Evolutionary conservation across 2,113 vertebrate genomes (phyloP), one percentile per base, ranked within the genome.

Genomic region (Suricata suricatta): DNA sequence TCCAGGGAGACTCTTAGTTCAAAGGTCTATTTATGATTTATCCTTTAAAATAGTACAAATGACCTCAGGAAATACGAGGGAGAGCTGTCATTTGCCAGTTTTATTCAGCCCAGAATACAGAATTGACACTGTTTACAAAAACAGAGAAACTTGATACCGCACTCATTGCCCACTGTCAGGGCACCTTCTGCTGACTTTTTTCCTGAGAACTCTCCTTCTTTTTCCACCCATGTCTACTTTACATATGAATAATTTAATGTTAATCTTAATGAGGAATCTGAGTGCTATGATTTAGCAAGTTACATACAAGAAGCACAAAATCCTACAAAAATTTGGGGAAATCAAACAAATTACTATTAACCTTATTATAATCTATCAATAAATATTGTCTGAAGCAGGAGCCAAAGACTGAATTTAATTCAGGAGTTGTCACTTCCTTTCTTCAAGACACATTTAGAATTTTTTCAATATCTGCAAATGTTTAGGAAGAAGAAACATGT

Each of bases 1-100:
- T 98, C 97, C 93, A 97, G 41, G 41, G 95, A 98, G 96, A 97
- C 93, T 97, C 96, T 74, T n/a, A 98, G 97, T 96, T 97, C 96
- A 97, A 96, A 98, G 97, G 97, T 97, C 96, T 98, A 97, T 97
- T 93, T 97, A 98, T 96, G 91, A 98, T 98, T 98, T 98, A 98
- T 97, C 97, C 92, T 98, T 89, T 98, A 96, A 98, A 99, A 97
- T 97, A 79, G 83, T 92, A 90, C 87, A 98, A 95, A 98, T 93
- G 90, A 96, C 95, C 95, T 93, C 76, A 88, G 96, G 97, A 98
- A 98, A 98, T 92, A 35, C 71, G 89, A 95, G 77, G 95, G 80
- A 90, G 0, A 0, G 83, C 71, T 98, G 89, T 96, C 98, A 96
- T 29, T 96, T 80, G 93, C 60, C 44, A 69, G 94, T 31, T 63